Evolutionary conservation across 2,113 vertebrate genomes (phyloP), one percentile per base, ranked within the genome.

Genomic region (Corythaixoides concolor): DNA sequence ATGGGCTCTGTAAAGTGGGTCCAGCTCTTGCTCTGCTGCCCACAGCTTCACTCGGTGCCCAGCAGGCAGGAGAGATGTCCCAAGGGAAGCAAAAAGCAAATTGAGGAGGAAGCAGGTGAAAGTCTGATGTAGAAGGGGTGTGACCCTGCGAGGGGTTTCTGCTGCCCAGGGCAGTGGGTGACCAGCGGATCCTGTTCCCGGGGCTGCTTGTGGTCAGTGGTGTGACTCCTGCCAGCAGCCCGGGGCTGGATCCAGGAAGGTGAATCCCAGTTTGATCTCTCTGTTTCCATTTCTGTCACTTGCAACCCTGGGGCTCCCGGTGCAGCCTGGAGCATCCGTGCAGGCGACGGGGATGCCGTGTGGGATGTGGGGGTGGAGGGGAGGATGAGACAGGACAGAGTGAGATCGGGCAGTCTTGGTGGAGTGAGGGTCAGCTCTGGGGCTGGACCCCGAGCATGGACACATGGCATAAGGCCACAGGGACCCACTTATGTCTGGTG

Each of bases 101-200:
- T 9, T 26, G 35, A 35, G 43, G 63, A 74, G 50, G 22, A 74
- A 74, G n/a, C 15, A 59, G 64, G 11, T 47, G 64, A 10, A 87
- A 13, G 14, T 7, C 20, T 82, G 2, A 1, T 41, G 23, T 27
- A 8, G 85, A 49, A 20, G 8, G 21, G 15, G 5, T 85, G 66
- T 24, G 28, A 26, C 7, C 19, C n/a, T 33, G 12, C 6, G 66
- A 83, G 52, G 47, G n/a, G 21, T 7, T 85, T 63, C 49, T 58
- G 52, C 35, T 74, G 55, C 20, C 69, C 17, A 8, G 55, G n/a
- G 22, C 39, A 9, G 15, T 3, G 50, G 63, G 55, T 43, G 12
- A 24, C 32, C 5, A 0, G 11, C 1, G 16, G 67, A 10, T 72
- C 24, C 58, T 41, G 6, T 39, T 76, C 9, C 47, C 0, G 0